A percentile compares a stretch with the other conserved stretches of the same genome.
phyloP scores from a whole-genome alignment of 1,140 invertebrate species.

The Euschistus heros region DNA sequence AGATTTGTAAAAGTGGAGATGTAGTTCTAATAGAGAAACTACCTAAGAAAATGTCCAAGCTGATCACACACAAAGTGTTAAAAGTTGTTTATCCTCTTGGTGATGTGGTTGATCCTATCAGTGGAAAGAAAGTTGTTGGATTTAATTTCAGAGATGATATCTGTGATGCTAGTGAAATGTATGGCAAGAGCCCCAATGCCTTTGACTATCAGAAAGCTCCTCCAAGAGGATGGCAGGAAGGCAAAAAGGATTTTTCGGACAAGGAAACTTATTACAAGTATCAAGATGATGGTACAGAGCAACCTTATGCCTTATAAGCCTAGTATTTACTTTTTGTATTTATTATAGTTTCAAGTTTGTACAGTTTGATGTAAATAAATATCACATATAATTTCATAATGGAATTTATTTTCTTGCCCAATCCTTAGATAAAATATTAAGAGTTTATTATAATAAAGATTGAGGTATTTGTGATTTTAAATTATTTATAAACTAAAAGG shows the following conservation, averaged over 20 bases:
- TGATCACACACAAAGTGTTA: constrained; percentile 67
- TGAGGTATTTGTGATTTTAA: too few relatives aligned
- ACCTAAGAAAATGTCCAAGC: constrained; percentile 54
- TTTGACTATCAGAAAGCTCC: constrained; percentile 70
- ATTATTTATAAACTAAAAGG: too few relatives aligned
- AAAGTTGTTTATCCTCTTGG: constrained; percentile 70
- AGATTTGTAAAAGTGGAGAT: constrained; percentile 68
- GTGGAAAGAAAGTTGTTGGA: constrained; percentile 54
- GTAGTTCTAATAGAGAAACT: constrained; percentile 64
- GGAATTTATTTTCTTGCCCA: too few relatives aligned
- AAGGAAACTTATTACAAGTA: constrained; percentile 62
- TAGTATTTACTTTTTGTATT: background rate
- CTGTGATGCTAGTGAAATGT: constrained; percentile 52
- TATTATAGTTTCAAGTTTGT: background rate
- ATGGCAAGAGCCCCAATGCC: constrained; percentile 50
- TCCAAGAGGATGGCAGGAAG: constrained; percentile 65
- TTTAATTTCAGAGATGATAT: constrained; percentile 50
- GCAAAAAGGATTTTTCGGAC: constrained; percentile 66
- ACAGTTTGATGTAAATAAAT: background rate
- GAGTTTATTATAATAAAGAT: too few relatives aligned
- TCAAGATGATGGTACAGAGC: constrained; percentile 48
- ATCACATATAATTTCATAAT: background rate
- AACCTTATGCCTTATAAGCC: constrained; percentile 50
- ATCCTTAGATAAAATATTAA: too few relatives aligned
- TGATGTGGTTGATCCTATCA: constrained; percentile 71